phyloP scores from a whole-genome alignment of 2,888 invertebrate species.

The Stenotaenia linearis region DNA sequence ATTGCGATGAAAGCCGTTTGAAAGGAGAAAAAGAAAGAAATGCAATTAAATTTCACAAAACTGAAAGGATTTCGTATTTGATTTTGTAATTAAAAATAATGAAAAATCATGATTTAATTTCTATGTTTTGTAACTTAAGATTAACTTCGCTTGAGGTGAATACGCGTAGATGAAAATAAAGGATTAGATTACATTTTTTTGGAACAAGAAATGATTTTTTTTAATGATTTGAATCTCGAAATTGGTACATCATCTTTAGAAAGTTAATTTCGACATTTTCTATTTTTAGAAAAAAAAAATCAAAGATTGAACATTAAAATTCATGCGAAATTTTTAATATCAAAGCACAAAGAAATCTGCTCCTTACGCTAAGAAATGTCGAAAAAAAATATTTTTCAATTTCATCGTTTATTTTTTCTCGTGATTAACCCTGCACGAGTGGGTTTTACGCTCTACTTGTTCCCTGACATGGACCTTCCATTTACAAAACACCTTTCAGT shows the following conservation, averaged over 20 bases:
- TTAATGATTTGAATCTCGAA: not conserved
- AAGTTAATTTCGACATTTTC: not conserved
- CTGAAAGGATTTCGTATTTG: not conserved
- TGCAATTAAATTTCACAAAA: not conserved
- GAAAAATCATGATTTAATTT: not conserved
- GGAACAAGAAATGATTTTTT: not conserved
- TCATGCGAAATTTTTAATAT: not conserved
- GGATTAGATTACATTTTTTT: too few species aligned
- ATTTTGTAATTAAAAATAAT: not conserved
- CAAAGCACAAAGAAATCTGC: not conserved
- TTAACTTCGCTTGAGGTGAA: not conserved
- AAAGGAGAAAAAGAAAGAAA: not conserved
- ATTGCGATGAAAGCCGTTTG: not conserved
- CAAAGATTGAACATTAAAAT: not conserved
- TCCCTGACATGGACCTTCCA: not conserved
- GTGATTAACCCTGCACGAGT: not conserved
- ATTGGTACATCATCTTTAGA: not conserved
- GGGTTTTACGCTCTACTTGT: not conserved
- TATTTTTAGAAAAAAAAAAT: not conserved
- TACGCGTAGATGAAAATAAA: not conserved
- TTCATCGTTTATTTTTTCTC: not conserved
- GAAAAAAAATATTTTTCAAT: not conserved
- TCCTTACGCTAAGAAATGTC: not conserved
- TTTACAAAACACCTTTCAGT: constrained; percentile 1
- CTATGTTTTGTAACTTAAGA: not conserved